A percentile compares a stretch with the other conserved stretches of the same genome.
phyloP scores from a whole-genome alignment of 2,113 vertebrate species.

The Chloropsis hardwickii region DNA sequence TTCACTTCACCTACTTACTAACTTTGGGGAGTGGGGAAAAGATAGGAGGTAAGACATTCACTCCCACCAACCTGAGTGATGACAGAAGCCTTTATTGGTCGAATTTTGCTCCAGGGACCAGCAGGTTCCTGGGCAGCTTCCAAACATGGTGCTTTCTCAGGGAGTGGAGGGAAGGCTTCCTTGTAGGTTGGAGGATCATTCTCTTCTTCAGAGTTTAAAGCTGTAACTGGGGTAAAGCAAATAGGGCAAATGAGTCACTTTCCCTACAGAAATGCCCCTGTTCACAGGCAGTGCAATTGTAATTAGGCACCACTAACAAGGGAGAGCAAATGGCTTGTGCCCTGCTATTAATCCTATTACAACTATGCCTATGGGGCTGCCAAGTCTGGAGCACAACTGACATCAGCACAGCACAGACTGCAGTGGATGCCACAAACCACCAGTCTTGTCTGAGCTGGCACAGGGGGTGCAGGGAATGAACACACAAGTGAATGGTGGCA shows the following conservation, averaged over 20 bases:
- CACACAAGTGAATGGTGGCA: background rate
- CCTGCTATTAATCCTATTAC: background rate
- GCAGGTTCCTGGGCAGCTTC: slow-evolving; percentile 86
- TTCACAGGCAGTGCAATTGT: background rate
- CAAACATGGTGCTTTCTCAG: slow-evolving; percentile 89
- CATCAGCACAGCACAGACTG: background rate
- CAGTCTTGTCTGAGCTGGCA: background rate
- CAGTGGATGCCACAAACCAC: background rate
- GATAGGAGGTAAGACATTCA: background rate
- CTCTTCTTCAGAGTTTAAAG: slow-evolving; percentile 88
- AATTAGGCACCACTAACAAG: background rate
- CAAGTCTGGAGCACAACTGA: background rate
- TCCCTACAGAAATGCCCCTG: background rate
- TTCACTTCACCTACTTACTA: background rate
- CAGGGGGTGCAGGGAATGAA: background rate
- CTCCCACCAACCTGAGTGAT: slow-evolving; percentile 91
- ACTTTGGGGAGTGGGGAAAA: background rate
- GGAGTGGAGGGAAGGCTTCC: slow-evolving; percentile 98
- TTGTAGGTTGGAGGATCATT: slow-evolving; percentile 96
- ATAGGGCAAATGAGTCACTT: background rate
- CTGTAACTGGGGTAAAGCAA: slow-evolving; percentile 71
- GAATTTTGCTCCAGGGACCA: slow-evolving; percentile 95
- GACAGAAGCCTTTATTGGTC: slow-evolving; percentile 94
- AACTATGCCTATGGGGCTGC: background rate
- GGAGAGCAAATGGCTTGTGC: background rate